These are phyloP conservation scores for Callithrix jacchus DNA, from an alignment of 2,113 vertebrate genomes.

Conservation along the genomic window DNA sequence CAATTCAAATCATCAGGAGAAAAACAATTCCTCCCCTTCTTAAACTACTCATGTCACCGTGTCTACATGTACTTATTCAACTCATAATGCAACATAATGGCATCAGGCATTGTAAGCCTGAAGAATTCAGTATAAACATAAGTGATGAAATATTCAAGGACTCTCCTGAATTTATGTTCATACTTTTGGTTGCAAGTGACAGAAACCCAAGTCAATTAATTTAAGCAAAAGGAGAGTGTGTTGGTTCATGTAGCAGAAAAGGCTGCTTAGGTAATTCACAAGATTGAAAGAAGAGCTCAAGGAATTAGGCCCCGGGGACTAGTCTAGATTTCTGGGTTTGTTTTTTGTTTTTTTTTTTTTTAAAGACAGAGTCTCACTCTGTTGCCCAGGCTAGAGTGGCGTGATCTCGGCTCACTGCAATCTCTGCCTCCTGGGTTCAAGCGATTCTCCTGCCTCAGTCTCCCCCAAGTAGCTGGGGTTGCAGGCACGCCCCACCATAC, in stretches of 20 bases:
- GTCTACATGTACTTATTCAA: background rate
- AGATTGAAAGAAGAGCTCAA: background rate
- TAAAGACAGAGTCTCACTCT: too few relatives aligned
- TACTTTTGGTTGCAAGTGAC: background rate
- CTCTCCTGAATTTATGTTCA: background rate
- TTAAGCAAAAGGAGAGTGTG: conserved; percentile 15
- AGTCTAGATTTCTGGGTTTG: background rate
- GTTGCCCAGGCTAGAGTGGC: too few relatives aligned
- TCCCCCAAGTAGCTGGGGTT: too few relatives aligned
- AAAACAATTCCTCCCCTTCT: conserved; percentile 33
- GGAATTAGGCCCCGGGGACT: background rate
- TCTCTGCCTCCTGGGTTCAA: too few relatives aligned
- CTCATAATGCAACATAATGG: background rate
- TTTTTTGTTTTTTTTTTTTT: too few relatives aligned
- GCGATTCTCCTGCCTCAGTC: too few relatives aligned
- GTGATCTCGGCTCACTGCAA: too few relatives aligned
- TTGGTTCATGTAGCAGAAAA: background rate
- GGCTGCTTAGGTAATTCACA: background rate
- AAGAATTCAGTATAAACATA: background rate
- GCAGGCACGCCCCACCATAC: too few relatives aligned
- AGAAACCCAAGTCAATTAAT: background rate
- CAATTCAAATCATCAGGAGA: conserved; percentile 33
- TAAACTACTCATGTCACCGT: background rate
- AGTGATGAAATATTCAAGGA: background rate
- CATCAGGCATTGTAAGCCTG: background rate